Evolutionary conservation across 2,113 vertebrate species (phyloP).

Genomic region (Phylloscopus trochilus): DNA sequence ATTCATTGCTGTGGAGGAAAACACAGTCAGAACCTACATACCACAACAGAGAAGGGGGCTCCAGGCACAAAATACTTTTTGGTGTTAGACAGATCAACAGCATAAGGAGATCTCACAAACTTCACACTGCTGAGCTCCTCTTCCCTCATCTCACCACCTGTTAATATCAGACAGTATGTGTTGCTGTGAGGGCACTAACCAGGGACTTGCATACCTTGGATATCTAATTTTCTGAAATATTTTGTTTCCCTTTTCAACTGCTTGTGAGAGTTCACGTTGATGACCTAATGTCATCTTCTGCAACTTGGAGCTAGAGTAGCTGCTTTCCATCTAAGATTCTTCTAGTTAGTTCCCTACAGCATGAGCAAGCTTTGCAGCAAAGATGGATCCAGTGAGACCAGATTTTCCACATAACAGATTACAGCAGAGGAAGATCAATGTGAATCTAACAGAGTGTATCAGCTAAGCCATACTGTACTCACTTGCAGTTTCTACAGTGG

Average conservation of each 20-base stretch:
- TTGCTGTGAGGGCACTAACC: neutral
- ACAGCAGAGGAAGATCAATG: neutral
- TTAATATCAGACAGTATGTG: neutral
- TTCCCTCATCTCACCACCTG: slow-evolving; percentile 73
- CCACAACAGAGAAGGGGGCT: slow-evolving; percentile 66
- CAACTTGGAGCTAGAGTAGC: neutral
- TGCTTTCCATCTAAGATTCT: neutral
- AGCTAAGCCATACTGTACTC: slow-evolving; percentile 2
- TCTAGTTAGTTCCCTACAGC: neutral
- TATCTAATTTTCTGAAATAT: neutral
- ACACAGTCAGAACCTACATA: neutral
- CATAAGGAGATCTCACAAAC: slow-evolving; percentile 71
- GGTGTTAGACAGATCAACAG: slow-evolving; percentile 70
- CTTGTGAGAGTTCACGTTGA: neutral
- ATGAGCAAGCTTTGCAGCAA: neutral
- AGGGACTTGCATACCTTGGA: neutral
- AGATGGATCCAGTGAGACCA: neutral
- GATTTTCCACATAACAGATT: neutral
- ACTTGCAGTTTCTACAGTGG: slow-evolving; percentile 73
- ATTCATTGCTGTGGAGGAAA: neutral
- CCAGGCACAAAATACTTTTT: slow-evolving; percentile 72
- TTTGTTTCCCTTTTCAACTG: neutral
- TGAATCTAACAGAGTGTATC: neutral
- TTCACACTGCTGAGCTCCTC: slow-evolving; percentile 69
- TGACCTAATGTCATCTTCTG: neutral